Evolutionary conservation across 2,797 vertebrate genomes (phyloP), one percentile per base, ranked within the genome.

Genomic region (Scarus forsteni): DNA sequence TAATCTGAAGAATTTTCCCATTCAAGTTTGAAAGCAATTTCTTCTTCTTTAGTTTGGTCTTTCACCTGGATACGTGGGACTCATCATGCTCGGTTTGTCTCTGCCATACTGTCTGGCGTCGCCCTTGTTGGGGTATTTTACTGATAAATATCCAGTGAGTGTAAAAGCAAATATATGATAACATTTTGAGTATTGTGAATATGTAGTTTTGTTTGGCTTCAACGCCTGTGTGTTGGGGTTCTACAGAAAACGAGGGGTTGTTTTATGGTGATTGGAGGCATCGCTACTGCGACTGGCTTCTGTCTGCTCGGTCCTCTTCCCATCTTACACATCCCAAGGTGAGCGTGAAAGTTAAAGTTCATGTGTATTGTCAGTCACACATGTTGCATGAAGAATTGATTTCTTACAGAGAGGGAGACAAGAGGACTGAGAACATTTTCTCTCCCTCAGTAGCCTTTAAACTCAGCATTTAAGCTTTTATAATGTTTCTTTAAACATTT

Each of bases 141-240:
- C 96, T 1, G 97, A 99, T 85, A 97, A 94, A 90, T 93, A 91
- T 75, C 97, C 97, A 1, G 98, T 98, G 88, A 89, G 97, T 95
- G 76, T 35, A 3, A 67, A 61, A 63, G 45, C 10, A 38, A 10
- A 63, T 12, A 0, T n/a, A 7, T 14, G 5, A 34, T 3, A 0
- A 15, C 40, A 15, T 0, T 48, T 38, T 36, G 15, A 34, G 3
- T 3, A 2, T 19, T 44, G 3, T 8, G 14, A 7, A 14, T 56
- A 13, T 44, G 14, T 52, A 0, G 7, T 36, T 48, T 36, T n/a
- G n/a, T n/a, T 36, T 2, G 40, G 39, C 5, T 10, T 16, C 1
- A 56, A 14, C 8, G 36, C 8, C 14, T 34, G 39, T 66, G 8
- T 76, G 18, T 55, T 34, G 73, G 36, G 91, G 86, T 77, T 70